These are phyloP conservation scores for Drosophila niveifrons DNA, from an alignment of 2,888 invertebrate species.

Conservation along the genomic window DNA sequence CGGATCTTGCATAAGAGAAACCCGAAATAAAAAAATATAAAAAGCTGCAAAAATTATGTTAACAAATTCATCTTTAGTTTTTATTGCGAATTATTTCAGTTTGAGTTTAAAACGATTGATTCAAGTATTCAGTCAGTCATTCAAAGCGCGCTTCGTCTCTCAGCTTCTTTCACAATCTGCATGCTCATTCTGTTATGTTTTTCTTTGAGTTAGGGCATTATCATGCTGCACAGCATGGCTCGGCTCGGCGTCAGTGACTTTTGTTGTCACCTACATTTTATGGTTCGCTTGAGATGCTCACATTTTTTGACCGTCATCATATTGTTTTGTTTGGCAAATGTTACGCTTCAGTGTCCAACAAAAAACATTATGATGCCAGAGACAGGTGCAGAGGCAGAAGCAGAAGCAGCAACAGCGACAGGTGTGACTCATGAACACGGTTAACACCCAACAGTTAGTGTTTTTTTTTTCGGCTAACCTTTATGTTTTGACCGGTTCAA, in stretches of 20 bases:
- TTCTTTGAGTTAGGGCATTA: conserved; percentile 31
- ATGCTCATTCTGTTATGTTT: conserved; percentile 26
- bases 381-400: not conserved
- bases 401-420: conserved; percentile 27
- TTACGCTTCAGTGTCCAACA: conserved; percentile 59
- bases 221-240: conserved; percentile 2
- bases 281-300: conserved; percentile 62
- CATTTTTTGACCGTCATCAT: conserved; percentile 65
- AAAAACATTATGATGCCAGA: conserved; percentile 10
- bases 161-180: conserved; percentile 31
- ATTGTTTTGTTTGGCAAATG: conserved; percentile 46
- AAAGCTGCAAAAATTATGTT: not conserved
- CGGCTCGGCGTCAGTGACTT: conserved; percentile 10
- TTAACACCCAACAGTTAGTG: conserved; percentile 56
- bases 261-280: conserved; percentile 58
- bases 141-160: conserved; percentile 4
- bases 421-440: conserved; percentile 74
- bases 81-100: conserved; percentile 14
- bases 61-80: conserved; percentile 21
- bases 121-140: conserved; percentile 35
- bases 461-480: conserved; percentile 60
- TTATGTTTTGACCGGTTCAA: conserved; percentile 68
- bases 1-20: conserved; percentile 2
- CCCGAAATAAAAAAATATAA: not conserved
- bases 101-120: conserved; percentile 31